A percentile compares a stretch with the other conserved stretches of the same genome.
Evolutionary conservation across 92 coral and sea anemone species (phyloP).

Genomic region (Pocillopora meandrina): DNA sequence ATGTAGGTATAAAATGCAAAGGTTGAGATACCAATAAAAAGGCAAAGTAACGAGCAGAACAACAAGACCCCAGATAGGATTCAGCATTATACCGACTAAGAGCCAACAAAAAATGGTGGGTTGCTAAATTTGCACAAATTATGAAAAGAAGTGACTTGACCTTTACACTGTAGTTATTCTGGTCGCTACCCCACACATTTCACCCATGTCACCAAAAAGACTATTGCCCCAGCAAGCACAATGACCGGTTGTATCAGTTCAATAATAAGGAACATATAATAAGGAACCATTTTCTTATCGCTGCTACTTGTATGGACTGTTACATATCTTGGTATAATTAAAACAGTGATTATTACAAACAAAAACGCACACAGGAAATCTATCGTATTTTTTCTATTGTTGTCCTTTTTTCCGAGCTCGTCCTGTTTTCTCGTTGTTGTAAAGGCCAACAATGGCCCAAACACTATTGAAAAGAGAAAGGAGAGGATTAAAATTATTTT

Average conservation of each 20-base stretch:
- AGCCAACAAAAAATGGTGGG: slow-evolving; percentile 13
- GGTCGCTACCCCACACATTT: no score
- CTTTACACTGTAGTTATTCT: not conserved
- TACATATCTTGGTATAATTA: not conserved
- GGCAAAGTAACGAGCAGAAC: not conserved
- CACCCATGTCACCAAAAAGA: no score
- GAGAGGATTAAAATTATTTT: not conserved
- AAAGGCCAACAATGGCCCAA: not conserved
- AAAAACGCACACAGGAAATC: not conserved
- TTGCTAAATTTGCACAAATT: not conserved
- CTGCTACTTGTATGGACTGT: not conserved
- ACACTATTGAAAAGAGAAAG: not conserved
- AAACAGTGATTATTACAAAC: not conserved
- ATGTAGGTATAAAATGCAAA: not conserved
- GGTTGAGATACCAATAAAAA: not conserved
- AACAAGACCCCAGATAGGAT: slow-evolving; percentile 3
- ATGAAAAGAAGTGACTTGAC: not conserved
- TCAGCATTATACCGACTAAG: not conserved
- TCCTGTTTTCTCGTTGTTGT: not conserved
- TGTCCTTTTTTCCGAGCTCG: no score
- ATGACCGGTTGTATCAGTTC: no score
- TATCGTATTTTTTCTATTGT: not conserved
- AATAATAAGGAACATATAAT: no score
- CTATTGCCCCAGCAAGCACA: no score
- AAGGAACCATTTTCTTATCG: no score